Evolutionary conservation across 2,113 vertebrate species (phyloP), one percentile per base, ranked within the genome.

Genomic region (Trichomycterus rosablanca): DNA sequence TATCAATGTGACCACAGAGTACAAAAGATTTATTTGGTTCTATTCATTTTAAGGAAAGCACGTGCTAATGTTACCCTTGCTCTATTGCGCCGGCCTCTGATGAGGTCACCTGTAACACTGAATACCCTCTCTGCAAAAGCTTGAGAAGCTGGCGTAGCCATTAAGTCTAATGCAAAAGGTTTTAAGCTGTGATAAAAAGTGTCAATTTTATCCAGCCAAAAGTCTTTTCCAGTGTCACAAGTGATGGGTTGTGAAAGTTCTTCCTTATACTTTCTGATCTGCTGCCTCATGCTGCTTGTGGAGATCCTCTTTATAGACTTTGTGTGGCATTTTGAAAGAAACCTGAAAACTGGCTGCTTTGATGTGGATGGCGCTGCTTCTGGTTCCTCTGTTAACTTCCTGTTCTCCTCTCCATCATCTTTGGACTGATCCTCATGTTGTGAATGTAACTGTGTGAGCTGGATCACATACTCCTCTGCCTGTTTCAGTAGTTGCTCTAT

Each of bases 171-270:
- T 6, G 66, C 58, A 37, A 51, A 51, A 57, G 43, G 52, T 48
- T 65, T 64, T 8, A 58, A 54, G 0, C 3, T 40, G 12, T 34
- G 37, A 26, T 58, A 45, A 39, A 62, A 24, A 46, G 37, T 54
- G 42, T 44, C 54, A 28, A 28, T 52, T 55, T 46, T 57, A 30
- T 12, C 30, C 23, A 66, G 2, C 64, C 64, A 57, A 52, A 67
- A 67, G 45, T 67, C 53, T 59, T 11, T 63, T 26, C 43, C 63
- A 9, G 51, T 58, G 8, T 58, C 59, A 10, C 43, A 14, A 67
- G 22, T 64, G 59, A 40, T 68, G n/a, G 42, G 39, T 12, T 73
- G 48, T 60, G 60, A 68, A 54, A 68, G 55, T 28, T 68, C 66
- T 22, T 73, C 52, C 42, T 68, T 59, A 28, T 64, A 73, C 24